Evolutionary conservation across 1,140 invertebrate species (phyloP), one percentile per base, ranked within the genome.

Genomic region (Scaptodrosophila lebanonensis): DNA sequence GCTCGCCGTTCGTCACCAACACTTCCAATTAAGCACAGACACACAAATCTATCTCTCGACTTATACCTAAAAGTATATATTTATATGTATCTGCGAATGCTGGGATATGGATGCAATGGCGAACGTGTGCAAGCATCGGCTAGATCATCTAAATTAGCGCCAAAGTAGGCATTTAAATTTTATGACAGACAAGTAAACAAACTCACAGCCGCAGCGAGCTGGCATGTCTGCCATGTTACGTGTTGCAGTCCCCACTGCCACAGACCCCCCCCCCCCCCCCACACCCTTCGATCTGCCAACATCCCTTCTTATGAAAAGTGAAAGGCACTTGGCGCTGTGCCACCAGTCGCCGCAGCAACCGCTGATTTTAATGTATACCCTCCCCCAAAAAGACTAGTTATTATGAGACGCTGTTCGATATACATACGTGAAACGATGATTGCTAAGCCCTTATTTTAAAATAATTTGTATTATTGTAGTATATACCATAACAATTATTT

Each of bases 91-190:
- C n/a, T n/a, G n/a, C n/a, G n/a, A n/a, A n/a, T n/a, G n/a, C n/a
- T n/a, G n/a, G n/a, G n/a, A n/a, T n/a, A n/a, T n/a, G n/a, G n/a
- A n/a, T n/a, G n/a, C n/a, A n/a, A n/a, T n/a, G n/a, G n/a, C n/a
- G n/a, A n/a, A n/a, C n/a, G n/a, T 47, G 13, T 40, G 20, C 42
- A 27, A 12, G 16, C 42, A 35, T 18, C 40, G 40, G 50, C 75
- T 38, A 38, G 35, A 76, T 82, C 75, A 73, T 54, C 66, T 82
- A 82, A 82, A 82, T 82, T 82, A 82, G 70, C 75, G 43, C 69
- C 66, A 82, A 82, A 82, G 75, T 82, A 73, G 69, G 75, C 75
- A 82, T 82, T 82, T 67, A 75, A 63, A 54, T 75, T 82, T 82
- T 82, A 82, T 75, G 75, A 75, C 76, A 62, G 54, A 12, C 53